Evolutionary conservation across 1,140 invertebrate genomes (phyloP), one percentile per base, ranked within the genome.

Genomic region (Heliconius hermathena): DNA sequence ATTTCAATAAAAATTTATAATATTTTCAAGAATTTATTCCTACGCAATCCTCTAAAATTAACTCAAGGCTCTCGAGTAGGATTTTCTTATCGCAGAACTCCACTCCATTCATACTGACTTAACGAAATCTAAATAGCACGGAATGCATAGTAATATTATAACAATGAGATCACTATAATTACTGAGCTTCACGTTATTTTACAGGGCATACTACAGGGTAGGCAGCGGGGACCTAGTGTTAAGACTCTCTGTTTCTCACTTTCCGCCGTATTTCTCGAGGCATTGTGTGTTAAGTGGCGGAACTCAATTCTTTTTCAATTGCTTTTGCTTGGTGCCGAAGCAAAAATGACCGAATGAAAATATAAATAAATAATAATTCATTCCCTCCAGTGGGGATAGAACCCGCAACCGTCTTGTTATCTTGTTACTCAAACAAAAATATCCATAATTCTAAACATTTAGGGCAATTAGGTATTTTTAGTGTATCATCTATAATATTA

Each of bases 71-170:
- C 60, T 66, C 13, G 60, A 66, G 60, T 66, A 29, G 60, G 26
- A 66, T 66, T 66, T 66, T n/a, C 60, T 66, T 66, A 66, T 66
- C 60, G 26, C 60, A 26, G 22, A 29, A 66, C 60, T 66, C 60
- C 60, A 66, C 60, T 66, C 60, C 60, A 29, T 66, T 66, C 60
- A 66, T 66, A 29, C 26, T 66, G 60, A 66, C 60, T 66, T 29
- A 66, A 66, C 60, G 60, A n/a, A 26, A 66, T 66, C 60, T 66
- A 6, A 66, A 66, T 66, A 29, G 26, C 4, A 26, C 9, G 22
- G 60, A 26, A 29, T 66, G 26, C 26, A 26, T 66, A 66, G 22
- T 66, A 26, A 66, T 66, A 26, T 26, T 66, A n/a, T 66, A 16
- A 66, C 26, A 66, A 29, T 66, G 22, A 46, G 41, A 4, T 46